These are phyloP conservation scores for Diploscapter pachys DNA, from an alignment of 1,140 invertebrate species.

Conservation along the genomic window DNA sequence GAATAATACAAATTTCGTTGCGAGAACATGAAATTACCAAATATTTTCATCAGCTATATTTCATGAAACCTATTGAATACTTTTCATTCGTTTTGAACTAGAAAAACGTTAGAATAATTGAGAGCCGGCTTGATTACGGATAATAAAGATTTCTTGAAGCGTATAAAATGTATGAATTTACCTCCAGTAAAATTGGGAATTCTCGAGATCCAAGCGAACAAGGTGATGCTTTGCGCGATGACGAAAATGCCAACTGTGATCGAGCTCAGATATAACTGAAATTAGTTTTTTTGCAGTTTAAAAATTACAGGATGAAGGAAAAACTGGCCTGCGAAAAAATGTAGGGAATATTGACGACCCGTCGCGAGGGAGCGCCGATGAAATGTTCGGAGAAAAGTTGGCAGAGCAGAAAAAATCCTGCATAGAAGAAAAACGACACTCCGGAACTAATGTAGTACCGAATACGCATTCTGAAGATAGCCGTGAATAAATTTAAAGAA, in stretches of 20 bases:
- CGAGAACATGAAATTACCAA: constrained; percentile 10
- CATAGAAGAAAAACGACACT: constrained; percentile 3
- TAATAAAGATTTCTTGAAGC: background rate
- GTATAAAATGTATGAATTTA: background rate
- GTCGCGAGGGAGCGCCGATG: constrained; percentile 16
- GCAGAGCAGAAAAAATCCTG: constrained; percentile 4
- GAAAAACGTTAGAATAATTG: background rate
- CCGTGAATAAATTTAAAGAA: background rate
- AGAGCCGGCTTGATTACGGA: background rate
- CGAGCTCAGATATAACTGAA: constrained; percentile 5
- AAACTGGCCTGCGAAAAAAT: constrained; percentile 21
- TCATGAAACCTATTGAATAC: background rate
- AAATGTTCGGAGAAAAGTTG: constrained; percentile 18
- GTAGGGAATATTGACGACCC: constrained; percentile 28
- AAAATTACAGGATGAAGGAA: constrained; percentile 6
- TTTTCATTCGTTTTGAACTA: background rate
- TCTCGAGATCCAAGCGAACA: background rate
- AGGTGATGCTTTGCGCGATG: background rate
- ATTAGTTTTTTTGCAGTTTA: background rate
- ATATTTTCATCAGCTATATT: background rate
- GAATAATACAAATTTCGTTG: too few relatives aligned
- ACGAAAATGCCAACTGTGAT: constrained; percentile 15
- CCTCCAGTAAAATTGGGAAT: background rate
- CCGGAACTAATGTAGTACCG: constrained; percentile 25
- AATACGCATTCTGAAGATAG: constrained; percentile 23